Percentiles rank a stretch among this genome's conserved stretches.
phyloP scores from a whole-genome alignment of 2,888 invertebrate genomes.

The Cataglyphis cursor region DNA sequence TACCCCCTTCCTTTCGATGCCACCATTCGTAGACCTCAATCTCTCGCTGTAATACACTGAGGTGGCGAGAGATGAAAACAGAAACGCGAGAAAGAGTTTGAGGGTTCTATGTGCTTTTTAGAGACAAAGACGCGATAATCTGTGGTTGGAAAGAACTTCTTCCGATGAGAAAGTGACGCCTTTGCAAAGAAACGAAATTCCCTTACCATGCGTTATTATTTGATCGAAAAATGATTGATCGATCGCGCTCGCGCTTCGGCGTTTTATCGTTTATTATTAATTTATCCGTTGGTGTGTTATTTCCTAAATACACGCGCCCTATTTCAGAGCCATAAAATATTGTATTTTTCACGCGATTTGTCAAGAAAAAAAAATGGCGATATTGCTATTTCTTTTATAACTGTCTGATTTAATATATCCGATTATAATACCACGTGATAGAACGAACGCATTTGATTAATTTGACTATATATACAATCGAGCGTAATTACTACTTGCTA shows the following conservation, averaged over 20 bases:
- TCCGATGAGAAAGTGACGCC: conserved; percentile 43
- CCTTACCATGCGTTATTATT: conserved; percentile 7
- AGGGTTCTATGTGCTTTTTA: neutral
- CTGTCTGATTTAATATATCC: neutral
- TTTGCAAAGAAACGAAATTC: conserved; percentile 5
- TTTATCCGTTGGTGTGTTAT: neutral
- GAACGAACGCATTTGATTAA: neutral
- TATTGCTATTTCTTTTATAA: neutral
- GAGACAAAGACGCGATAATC: conserved; percentile 19
- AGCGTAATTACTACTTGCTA: conserved; percentile 21
- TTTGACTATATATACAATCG: neutral
- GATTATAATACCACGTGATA: neutral
- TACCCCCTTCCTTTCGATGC: conserved; percentile 18
- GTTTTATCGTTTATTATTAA: conserved; percentile 39
- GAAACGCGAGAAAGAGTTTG: conserved; percentile 45
- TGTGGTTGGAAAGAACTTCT: conserved; percentile 49
- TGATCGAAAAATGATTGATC: conserved; percentile 35
- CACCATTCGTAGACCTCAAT: conserved; percentile 21
- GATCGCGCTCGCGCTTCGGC: neutral
- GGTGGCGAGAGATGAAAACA: conserved; percentile 44
- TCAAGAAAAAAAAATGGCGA: neutral
- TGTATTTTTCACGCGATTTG: neutral
- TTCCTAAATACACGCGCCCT: conserved; percentile 6
- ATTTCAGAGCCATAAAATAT: neutral
- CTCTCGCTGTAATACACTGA: conserved; percentile 44